These are phyloP conservation scores for Cinclus mexicanus DNA, from an alignment of 2,113 vertebrate species.

Conservation along the genomic window DNA sequence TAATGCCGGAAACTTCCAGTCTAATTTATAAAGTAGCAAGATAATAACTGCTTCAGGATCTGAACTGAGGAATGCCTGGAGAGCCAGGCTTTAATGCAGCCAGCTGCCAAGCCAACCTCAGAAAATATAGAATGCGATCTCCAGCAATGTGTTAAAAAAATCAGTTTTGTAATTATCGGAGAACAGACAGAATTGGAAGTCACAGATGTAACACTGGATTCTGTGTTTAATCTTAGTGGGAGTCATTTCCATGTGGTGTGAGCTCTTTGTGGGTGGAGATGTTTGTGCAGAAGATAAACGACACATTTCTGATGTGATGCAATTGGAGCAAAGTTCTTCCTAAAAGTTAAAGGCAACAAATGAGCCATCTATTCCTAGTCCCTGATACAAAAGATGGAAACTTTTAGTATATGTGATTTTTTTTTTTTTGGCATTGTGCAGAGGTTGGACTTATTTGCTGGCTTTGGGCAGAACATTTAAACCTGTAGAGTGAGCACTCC, in stretches of 20 bases:
- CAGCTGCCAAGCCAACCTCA: not conserved
- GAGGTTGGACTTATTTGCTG: not conserved
- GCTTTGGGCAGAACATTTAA: not conserved
- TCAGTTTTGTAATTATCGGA: not conserved
- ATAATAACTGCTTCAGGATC: not conserved
- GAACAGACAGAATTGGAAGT: not conserved
- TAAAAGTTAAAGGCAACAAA: conserved; percentile 29
- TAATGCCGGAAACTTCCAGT: not conserved
- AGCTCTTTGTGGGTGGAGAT: conserved; percentile 45
- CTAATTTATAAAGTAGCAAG: not conserved
- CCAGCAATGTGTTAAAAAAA: not conserved
- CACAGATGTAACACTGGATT: not conserved
- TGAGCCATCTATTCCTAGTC: conserved; percentile 9
- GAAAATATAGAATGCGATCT: not conserved
- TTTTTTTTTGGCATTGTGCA: not conserved
- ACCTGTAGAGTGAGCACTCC: not conserved
- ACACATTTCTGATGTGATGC: conserved; percentile 16
- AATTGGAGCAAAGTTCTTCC: conserved; percentile 17
- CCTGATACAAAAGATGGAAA: not conserved
- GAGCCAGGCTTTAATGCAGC: not conserved
- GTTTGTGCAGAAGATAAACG: conserved; percentile 44
- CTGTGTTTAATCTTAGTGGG: conserved; percentile 15
- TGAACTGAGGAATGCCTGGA: not conserved
- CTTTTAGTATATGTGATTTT: rapidly evolving
- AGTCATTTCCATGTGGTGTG: not conserved